Evolutionary conservation across 2,113 vertebrate species (phyloP).

Genomic region (Syngnathus scovelli): DNA sequence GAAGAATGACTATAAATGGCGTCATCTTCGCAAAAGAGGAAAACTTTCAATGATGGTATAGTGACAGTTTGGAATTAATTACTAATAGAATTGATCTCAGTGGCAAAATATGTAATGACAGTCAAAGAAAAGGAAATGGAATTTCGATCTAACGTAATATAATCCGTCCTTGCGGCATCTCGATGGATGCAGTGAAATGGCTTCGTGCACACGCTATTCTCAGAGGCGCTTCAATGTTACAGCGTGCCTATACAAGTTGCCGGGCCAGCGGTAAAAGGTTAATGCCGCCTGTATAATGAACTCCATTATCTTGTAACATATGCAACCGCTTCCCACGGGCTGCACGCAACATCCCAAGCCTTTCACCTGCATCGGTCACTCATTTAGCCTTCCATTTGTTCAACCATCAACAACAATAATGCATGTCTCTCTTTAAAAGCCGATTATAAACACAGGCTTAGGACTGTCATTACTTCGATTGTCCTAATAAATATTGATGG

Average conservation of each 20-base stretch:
- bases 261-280: slow-evolving; percentile 38
- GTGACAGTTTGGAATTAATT: not conserved
- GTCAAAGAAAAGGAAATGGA: no score
- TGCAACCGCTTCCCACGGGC: slow-evolving; percentile 22
- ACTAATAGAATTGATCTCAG: not conserved
- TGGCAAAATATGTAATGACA: no score
- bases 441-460: slow-evolving; percentile 14
- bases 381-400: slow-evolving; percentile 24
- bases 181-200: slow-evolving; percentile 26
- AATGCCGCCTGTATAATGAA: slow-evolving; percentile 38
- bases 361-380: slow-evolving; percentile 23
- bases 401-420: slow-evolving; percentile 20
- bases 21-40: not conserved
- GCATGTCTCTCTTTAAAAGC: slow-evolving; percentile 41
- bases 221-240: slow-evolving; percentile 22
- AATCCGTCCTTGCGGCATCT: not conserved
- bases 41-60: not conserved
- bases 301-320: slow-evolving; percentile 28
- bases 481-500: slow-evolving; percentile 6
- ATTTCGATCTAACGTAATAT: not conserved
- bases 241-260: slow-evolving; percentile 30
- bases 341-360: slow-evolving; percentile 4
- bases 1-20: slow-evolving; percentile 5
- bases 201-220: slow-evolving; percentile 49
- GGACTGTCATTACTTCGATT: slow-evolving; percentile 5